phyloP scores from a whole-genome alignment of 1,140 invertebrate genomes.

The Drosophila rufa region DNA sequence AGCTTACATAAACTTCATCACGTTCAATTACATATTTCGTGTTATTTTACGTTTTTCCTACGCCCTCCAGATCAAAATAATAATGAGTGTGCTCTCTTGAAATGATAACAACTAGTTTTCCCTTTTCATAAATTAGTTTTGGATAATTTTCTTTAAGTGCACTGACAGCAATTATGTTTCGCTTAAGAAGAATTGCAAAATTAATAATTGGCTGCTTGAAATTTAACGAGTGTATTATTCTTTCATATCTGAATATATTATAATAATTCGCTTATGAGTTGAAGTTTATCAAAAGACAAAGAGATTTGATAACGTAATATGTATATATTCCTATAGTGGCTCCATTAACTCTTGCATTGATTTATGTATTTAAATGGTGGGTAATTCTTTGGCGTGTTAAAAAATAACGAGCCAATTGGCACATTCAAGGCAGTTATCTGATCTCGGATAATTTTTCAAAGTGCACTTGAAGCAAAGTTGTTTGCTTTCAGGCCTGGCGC shows the following conservation, averaged over 20 bases:
- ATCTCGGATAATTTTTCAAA: constrained; percentile 14
- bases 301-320: no score
- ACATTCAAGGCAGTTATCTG: neutral
- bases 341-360: no score
- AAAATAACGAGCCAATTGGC: neutral
- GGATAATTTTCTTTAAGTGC: neutral
- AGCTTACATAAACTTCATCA: constrained; percentile 6
- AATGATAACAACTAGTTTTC: constrained; percentile 4
- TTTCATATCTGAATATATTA: no score
- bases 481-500: constrained; percentile 19
- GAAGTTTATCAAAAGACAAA: neutral
- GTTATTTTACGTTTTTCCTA: neutral
- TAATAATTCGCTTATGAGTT: no score
- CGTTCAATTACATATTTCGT: neutral
- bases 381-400: neutral
- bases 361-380: no score
- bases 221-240: neutral
- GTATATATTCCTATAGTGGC: neutral
- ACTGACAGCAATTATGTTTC: neutral
- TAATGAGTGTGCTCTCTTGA: constrained; percentile 3
- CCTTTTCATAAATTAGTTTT: neutral
- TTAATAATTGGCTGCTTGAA: no score
- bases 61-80: neutral
- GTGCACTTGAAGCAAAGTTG: constrained; percentile 21
- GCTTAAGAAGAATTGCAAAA: no score